Evolutionary conservation across 2,888 invertebrate species (phyloP).

Genomic region (Erebia epiphron): DNA sequence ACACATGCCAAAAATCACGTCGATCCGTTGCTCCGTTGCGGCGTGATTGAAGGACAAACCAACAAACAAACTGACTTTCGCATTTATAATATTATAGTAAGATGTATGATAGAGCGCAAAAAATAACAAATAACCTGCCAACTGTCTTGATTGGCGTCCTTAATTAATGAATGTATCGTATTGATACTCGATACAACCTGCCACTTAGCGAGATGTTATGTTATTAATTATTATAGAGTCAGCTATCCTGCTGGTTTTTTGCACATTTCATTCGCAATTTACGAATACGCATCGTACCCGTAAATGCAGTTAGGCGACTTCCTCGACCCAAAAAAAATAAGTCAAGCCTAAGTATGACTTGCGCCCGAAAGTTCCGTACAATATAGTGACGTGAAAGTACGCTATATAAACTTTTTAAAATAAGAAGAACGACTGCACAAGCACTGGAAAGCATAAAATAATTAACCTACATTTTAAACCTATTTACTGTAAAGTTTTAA

Average conservation of each 20-base stretch:
- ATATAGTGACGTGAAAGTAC: neutral
- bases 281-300: constrained; percentile 18
- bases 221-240: constrained; percentile 15
- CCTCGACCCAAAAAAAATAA: constrained; percentile 29
- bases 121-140: neutral
- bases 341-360: neutral
- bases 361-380: constrained; percentile 14
- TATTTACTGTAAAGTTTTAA: no score
- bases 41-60: no score
- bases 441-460: no score
- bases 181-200: constrained; percentile 7
- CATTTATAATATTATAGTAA: no score
- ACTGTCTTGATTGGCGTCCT: constrained; percentile 12
- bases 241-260: constrained; percentile 29
- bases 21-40: no score
- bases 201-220: constrained; percentile 10
- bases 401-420: no score
- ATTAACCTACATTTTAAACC: no score
- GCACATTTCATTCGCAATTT: constrained; percentile 22
- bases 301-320: constrained; percentile 33
- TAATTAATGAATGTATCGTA: constrained; percentile 18
- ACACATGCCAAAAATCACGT: no score
- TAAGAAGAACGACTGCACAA: no score
- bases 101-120: constrained; percentile 2
- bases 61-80: no score